Percentiles rank a stretch among this genome's conserved stretches.
Evolutionary conservation across 1,140 invertebrate species (phyloP).

Genomic region (Spodoptera litura): DNA sequence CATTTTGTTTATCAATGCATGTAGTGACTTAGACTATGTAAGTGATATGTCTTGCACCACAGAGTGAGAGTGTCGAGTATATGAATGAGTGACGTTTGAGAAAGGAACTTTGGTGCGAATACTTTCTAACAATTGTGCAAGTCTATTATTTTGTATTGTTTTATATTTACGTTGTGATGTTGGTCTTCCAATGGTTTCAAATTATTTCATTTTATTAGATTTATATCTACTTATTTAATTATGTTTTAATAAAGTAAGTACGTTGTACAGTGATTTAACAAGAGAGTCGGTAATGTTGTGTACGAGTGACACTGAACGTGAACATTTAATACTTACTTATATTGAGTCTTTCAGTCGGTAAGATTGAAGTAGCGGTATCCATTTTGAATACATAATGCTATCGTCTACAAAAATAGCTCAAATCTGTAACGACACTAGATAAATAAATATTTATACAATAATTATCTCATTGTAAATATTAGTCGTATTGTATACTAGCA

Average conservation of each 20-base stretch:
- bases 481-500: slow-evolving; percentile 72
- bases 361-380: slow-evolving; percentile 55
- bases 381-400: slow-evolving; percentile 59
- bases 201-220: slow-evolving; percentile 75
- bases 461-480: slow-evolving; percentile 85
- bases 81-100: not conserved
- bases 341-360: slow-evolving; percentile 39
- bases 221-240: slow-evolving; percentile 80
- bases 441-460: slow-evolving; percentile 82
- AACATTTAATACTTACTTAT: slow-evolving; percentile 45
- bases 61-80: not conserved
- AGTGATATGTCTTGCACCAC: slow-evolving; percentile 5
- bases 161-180: slow-evolving; percentile 85
- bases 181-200: slow-evolving; percentile 81
- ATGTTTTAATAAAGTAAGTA: slow-evolving; percentile 52
- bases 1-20: slow-evolving; percentile 25
- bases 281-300: slow-evolving; percentile 61
- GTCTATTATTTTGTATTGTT: slow-evolving; percentile 71
- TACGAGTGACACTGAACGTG: slow-evolving; percentile 59
- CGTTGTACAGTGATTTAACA: slow-evolving; percentile 75
- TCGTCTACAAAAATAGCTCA: slow-evolving; percentile 77
- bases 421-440: slow-evolving; percentile 83
- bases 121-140: slow-evolving; percentile 62
- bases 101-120: slow-evolving; percentile 63
- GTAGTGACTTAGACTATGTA: slow-evolving; percentile 8